A percentile compares a stretch with the other conserved stretches of the same genome.
These are phyloP conservation scores for Temnothorax rugatulus DNA, from an alignment of 2,888 invertebrate species.

Conservation along the genomic window DNA sequence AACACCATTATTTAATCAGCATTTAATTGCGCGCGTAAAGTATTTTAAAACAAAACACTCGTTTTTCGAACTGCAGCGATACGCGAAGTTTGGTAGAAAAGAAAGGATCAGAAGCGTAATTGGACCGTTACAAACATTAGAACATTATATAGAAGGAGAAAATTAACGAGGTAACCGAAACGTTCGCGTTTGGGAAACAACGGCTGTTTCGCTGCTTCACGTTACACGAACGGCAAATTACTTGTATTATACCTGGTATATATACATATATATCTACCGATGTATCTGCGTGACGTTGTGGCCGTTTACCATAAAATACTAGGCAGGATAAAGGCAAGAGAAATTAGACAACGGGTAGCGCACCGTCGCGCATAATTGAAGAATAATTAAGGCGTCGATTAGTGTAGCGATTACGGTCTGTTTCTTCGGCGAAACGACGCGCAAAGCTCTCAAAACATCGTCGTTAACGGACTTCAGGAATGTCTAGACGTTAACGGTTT, in stretches of 20 bases:
- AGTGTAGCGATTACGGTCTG: constrained; percentile 62
- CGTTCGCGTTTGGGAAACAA: constrained; percentile 26
- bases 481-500: background rate
- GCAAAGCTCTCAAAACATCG: constrained; percentile 12
- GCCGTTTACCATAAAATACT: background rate
- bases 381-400: constrained; percentile 76
- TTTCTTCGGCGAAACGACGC: background rate
- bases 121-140: constrained; percentile 11
- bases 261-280: constrained; percentile 48
- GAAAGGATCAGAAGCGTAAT: constrained; percentile 2
- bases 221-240: constrained; percentile 59
- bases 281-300: constrained; percentile 14
- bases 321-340: constrained; percentile 33
- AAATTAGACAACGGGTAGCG: constrained; percentile 34
- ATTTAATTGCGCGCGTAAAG: background rate
- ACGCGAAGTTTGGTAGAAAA: constrained; percentile 6
- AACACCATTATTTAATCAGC: background rate
- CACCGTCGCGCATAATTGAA: constrained; percentile 66
- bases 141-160: constrained; percentile 4
- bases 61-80: background rate
- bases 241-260: constrained; percentile 33
- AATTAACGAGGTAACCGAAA: constrained; percentile 28
- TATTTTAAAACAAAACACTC: background rate
- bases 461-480: background rate
- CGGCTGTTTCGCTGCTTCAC: constrained; percentile 25